A percentile compares a stretch with the other conserved stretches of the same genome.
These are phyloP conservation scores for Catalaphyllia jardinei DNA, from an alignment of 64 coral and sea anemone genomes.

Conservation along the genomic window DNA sequence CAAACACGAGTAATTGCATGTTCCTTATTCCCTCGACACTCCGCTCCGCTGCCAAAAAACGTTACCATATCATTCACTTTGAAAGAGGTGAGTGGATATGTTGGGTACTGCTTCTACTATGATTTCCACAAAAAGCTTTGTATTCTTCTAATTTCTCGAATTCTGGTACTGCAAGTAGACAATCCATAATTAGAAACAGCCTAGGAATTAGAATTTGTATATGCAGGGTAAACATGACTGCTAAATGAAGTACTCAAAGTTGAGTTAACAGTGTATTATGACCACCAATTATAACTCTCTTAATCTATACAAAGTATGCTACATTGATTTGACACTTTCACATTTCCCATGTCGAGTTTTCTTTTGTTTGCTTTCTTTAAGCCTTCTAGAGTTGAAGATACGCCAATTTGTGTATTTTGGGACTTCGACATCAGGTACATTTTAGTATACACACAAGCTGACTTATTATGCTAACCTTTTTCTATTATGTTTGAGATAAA, in stretches of 20 bases:
- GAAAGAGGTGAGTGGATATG: background rate
- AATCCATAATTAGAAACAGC: no score
- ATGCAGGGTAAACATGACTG: no score
- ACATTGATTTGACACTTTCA: no score
- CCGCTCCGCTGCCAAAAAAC: background rate
- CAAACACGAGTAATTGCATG: background rate
- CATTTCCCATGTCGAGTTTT: background rate
- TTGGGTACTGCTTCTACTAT: background rate
- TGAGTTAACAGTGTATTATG: no score
- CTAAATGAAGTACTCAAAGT: no score
- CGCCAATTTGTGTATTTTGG: constrained; percentile 59
- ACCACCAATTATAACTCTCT: no score
- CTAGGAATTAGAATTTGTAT: no score
- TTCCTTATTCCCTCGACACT: background rate
- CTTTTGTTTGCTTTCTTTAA: background rate
- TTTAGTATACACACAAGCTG: background rate
- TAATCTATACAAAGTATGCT: no score
- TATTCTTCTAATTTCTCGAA: no score
- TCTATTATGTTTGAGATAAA: no score
- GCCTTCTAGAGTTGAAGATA: background rate
- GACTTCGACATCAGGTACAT: constrained; percentile 42
- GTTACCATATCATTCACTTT: constrained; percentile 14
- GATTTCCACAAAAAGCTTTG: background rate
- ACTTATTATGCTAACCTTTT: no score
- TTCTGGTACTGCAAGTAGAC: no score